A percentile compares a stretch with the other conserved stretches of the same genome.
These are phyloP conservation scores for Nemapogon koenigi DNA, from an alignment of 2,888 invertebrate species.

Conservation along the genomic window DNA sequence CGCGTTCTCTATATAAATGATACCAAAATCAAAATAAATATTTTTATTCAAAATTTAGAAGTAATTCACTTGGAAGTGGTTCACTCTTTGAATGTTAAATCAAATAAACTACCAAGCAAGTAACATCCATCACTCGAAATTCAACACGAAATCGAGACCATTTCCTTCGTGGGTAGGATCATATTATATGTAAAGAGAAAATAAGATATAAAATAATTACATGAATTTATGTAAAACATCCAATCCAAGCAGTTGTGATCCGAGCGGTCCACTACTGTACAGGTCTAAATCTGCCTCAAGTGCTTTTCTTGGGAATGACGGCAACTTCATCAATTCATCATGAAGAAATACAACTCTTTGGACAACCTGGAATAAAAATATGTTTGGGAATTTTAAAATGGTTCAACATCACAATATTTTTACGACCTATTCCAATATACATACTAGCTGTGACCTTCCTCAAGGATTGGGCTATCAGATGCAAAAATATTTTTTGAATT, in stretches of 20 bases:
- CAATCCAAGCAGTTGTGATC: conserved; percentile 87
- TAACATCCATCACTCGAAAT: too few species aligned
- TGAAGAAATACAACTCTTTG: conserved; percentile 98
- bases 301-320: conserved; percentile 97
- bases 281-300: conserved; percentile 95
- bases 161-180: too few species aligned
- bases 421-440: background rate
- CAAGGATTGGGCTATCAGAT: background rate
- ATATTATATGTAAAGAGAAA: too few species aligned
- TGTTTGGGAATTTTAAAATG: background rate
- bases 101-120: too few species aligned
- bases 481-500: background rate
- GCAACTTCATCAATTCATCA: conserved; percentile 97
- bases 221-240: conserved; percentile 98
- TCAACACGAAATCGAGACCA: too few species aligned
- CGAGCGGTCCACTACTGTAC: conserved; percentile 88
- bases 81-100: too few species aligned
- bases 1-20: too few species aligned
- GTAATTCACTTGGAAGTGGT: too few species aligned
- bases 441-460: background rate
- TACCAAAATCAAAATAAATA: too few species aligned
- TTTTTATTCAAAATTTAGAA: too few species aligned
- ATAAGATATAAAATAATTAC: too few species aligned
- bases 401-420: too few species aligned
- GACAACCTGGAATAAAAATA: conserved; percentile 70